Evolutionary conservation across 2,888 invertebrate genomes (phyloP).

Genomic region (Netelia virgata): DNA sequence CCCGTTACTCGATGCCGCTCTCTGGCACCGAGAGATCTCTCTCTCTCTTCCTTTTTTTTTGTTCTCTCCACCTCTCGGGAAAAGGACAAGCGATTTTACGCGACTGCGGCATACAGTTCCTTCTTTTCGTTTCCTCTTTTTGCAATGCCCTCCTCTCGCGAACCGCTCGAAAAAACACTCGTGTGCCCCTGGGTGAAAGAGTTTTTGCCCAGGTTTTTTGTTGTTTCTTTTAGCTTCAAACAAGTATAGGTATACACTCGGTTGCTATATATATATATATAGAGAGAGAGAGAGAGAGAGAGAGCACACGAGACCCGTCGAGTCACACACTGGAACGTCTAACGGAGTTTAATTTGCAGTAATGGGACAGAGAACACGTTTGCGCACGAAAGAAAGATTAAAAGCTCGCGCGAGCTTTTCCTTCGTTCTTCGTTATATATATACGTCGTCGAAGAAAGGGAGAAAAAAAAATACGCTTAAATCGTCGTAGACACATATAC

Average conservation of each 20-base stretch:
- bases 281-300: neutral
- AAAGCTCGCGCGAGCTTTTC: slow-evolving; percentile 41
- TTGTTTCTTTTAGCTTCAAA: slow-evolving; percentile 55
- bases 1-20: slow-evolving; percentile 51
- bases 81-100: slow-evolving; percentile 48
- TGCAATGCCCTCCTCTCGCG: slow-evolving; percentile 20
- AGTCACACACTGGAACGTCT: slow-evolving; percentile 63
- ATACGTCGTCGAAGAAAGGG: neutral
- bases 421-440: neutral
- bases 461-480: neutral
- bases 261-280: slow-evolving; percentile 1
- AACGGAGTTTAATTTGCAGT: slow-evolving; percentile 70
- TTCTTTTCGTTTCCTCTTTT: slow-evolving; percentile 39
- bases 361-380: slow-evolving; percentile 58
- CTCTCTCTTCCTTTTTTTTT: slow-evolving; percentile 46
- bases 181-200: slow-evolving; percentile 24
- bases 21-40: slow-evolving; percentile 17
- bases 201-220: slow-evolving; percentile 55
- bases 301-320: slow-evolving; percentile 24
- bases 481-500: neutral
- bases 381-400: slow-evolving; percentile 61
- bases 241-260: slow-evolving; percentile 50
- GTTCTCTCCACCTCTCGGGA: slow-evolving; percentile 40
- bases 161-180: slow-evolving; percentile 8
- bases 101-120: slow-evolving; percentile 46